Evolutionary conservation across 2,888 invertebrate genomes (phyloP), one percentile per base, ranked within the genome.

Genomic region (Octonoba sinensis): DNA sequence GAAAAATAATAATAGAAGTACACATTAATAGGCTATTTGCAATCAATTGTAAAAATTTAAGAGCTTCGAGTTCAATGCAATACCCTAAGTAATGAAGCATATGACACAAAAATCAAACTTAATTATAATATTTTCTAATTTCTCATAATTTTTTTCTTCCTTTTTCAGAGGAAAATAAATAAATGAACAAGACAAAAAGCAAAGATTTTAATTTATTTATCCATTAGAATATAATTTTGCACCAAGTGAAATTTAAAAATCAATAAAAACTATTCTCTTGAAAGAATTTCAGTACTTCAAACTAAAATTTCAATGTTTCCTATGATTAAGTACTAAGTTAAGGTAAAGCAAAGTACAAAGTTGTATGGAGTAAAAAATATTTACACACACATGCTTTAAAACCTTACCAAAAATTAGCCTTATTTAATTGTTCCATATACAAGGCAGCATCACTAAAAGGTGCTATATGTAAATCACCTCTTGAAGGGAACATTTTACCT

Each of bases 401-500:
- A 71, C 86, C 87, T 87, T 87, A 91, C 99, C 99, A 99, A 89
- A 99, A 99, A 89, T 98, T 98, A 0, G 98, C 97, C 90, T 99
- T 99, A 87, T 96, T 96, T 87, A 95, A 96, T 88, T 99, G 98
- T 89, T 99, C 99, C 93, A 97, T 96, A 88, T 95, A 99, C 54
- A 99, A 91, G 44, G 96, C 94, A 89, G 99, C 99, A 88, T 99
- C 99, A 60, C 95, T 96, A 89, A 99, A 99, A 0, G 99, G 98
- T 67, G 97, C 97, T 88, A 99, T 93, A 88, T 99, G 98, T 51
- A 99, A 91, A 89, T 99, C 98, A 71, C 98, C 99, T 88, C 96
- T 92, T 0, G 96, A 95, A 1, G 99, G 99, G 89, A 95, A 99
- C 99, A 99, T 99, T 90, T 95, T 95, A 74, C 97, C 97, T 90